Percentiles rank a stretch among this genome's conserved stretches.
phyloP scores from a whole-genome alignment of 2,888 invertebrate genomes.

The Hirtodrosophila duncani region DNA sequence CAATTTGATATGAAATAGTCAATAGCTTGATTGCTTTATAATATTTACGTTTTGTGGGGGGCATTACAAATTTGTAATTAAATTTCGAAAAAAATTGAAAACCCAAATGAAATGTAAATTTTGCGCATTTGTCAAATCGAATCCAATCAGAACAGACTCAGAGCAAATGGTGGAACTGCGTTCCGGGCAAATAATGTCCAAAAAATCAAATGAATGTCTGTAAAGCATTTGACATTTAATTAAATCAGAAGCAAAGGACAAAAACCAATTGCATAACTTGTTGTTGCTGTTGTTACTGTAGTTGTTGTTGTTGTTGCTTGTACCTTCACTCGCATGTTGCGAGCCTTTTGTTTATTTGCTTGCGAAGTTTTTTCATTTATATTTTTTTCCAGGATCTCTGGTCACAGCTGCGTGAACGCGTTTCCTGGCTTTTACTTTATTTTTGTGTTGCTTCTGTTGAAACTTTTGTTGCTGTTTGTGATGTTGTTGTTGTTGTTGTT shows the following conservation, averaged over 20 bases:
- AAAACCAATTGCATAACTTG: conserved; percentile 39
- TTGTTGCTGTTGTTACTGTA: conserved; percentile 32
- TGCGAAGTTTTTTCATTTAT: conserved; percentile 62
- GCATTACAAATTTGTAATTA: too few relatives aligned
- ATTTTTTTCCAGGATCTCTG: conserved; percentile 51
- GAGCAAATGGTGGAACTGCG: conserved; percentile 17
- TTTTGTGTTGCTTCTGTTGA: too few relatives aligned
- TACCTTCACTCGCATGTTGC: conserved; percentile 28
- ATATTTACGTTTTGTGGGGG: too few relatives aligned
- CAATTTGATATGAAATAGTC: too few relatives aligned
- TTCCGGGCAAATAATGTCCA: conserved; percentile 42
- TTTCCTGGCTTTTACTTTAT: conserved; percentile 50
- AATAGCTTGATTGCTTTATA: too few relatives aligned
- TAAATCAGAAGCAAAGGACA: conserved; percentile 45
- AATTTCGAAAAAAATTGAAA: not conserved
- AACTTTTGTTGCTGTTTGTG: conserved; percentile 8
- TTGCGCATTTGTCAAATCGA: conserved; percentile 19
- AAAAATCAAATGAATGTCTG: conserved; percentile 32
- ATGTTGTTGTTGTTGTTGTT: conserved; percentile 44
- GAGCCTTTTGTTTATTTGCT: conserved; percentile 48
- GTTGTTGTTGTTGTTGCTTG: conserved; percentile 21
- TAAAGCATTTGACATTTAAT: conserved; percentile 65
- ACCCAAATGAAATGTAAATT: conserved; percentile 25
- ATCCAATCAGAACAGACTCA: conserved; percentile 27
- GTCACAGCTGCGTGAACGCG: conserved; percentile 67